Base-by-base conservation (phyloP, 2,888 invertebrate species). In the Andrena fulva region DNA sequence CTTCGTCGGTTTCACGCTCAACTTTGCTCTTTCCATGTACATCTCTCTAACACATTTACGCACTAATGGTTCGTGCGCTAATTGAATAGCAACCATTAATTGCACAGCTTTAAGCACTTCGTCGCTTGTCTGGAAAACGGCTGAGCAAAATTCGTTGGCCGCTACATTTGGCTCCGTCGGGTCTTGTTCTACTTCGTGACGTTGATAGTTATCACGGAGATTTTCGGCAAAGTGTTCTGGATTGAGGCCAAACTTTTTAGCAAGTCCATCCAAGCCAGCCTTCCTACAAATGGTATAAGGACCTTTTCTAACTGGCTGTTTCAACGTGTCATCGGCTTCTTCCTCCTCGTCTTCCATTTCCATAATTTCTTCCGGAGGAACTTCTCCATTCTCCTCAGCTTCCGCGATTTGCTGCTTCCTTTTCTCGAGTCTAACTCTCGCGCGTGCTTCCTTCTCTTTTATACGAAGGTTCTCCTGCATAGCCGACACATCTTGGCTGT, bases 151-250 rank as follows among this genome's bases (percentile, higher is more conserved):
- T 88, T 98, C 97, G 72, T 96, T 96, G 0, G 99, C 99, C 24
- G 98, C 95, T 86, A 98, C 97, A 0, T 64, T 31, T 0, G 99
- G 98, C 87, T 98, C 97, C n/a, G 96, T 95, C 0, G 97, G 96
- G 89, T 97, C 98, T 93, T 99, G 99, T 68, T 99, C 99, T 1
- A 99, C 98, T 92, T 99, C 99, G 93, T 99, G 98, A 16, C 98
- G 95, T 93, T 98, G 98, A 94, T 99, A 99, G 93, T 98, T 98
- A 92, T 99, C 99, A 0, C 98, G 96, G 7, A 99, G 95, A 95
- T 99, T 99, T 94, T 99, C 99, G 0, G 98, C 99, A 93, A 98
- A 99, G 94, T 99, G 97, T 92, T 98, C 98, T 0, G 99, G 98
- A 0, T 97, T 96, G 70, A 99, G 94, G 82, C 99, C 99, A 94